These are phyloP conservation scores for Helicoverpa zea DNA, from an alignment of 1,140 invertebrate species.

Conservation along the genomic window DNA sequence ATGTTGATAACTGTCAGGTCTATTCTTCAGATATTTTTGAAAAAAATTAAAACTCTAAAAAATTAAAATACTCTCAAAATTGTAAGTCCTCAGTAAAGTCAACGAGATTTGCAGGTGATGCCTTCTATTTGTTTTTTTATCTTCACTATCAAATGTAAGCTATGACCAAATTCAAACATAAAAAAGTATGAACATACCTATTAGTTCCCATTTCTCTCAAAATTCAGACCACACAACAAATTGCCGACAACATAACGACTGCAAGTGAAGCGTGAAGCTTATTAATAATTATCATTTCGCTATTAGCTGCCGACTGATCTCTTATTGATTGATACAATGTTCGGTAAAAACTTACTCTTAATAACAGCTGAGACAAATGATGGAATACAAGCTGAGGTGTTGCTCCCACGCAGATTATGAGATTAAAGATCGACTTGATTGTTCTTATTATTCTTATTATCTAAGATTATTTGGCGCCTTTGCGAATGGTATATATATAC, in stretches of 20 bases:
- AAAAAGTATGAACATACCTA: not conserved
- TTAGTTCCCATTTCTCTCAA: not conserved
- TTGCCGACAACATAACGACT: slow-evolving; percentile 15
- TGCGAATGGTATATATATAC: no score
- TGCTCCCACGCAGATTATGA: slow-evolving; percentile 8
- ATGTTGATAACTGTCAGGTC: no score
- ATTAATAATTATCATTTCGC: slow-evolving; percentile 61
- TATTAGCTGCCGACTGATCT: slow-evolving; percentile 54
- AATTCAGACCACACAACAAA: slow-evolving; percentile 18
- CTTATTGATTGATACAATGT: slow-evolving; percentile 53
- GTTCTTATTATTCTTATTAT: no score
- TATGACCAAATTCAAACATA: not conserved
- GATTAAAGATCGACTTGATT: no score
- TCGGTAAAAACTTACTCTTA: not conserved
- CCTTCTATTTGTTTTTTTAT: no score
- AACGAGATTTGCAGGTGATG: no score
- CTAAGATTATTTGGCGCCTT: no score
- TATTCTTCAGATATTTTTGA: no score
- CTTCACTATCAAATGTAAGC: no score
- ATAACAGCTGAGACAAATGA: not conserved
- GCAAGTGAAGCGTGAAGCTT: slow-evolving; percentile 59
- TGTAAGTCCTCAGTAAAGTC: no score
- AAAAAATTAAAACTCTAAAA: no score
- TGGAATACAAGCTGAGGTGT: not conserved
- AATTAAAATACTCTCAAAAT: no score